Percentiles rank a stretch among this genome's conserved stretches.
Evolutionary conservation across 2,113 vertebrate species (phyloP).

Genomic region (Herpetotheres cachinnans): DNA sequence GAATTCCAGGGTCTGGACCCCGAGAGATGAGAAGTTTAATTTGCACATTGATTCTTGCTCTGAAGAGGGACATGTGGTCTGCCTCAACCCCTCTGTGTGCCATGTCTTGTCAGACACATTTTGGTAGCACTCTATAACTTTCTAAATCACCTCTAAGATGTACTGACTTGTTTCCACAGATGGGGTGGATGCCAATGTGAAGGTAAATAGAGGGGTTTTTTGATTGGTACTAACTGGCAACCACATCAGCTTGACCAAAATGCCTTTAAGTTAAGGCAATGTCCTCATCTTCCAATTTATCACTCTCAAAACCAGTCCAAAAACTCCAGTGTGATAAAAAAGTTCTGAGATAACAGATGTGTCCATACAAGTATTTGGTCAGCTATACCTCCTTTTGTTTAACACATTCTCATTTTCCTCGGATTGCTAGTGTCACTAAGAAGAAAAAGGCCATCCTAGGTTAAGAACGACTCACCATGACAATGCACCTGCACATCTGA

Average conservation of each 20-base stretch:
- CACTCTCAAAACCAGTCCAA: not conserved
- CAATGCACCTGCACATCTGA: not conserved
- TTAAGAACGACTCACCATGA: not conserved
- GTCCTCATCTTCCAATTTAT: not conserved
- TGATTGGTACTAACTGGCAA: not conserved
- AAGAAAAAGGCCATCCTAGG: not conserved
- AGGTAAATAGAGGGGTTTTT: not conserved
- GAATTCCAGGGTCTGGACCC: not conserved
- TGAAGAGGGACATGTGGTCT: not conserved
- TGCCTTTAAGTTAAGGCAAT: not conserved
- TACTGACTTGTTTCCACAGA: not conserved
- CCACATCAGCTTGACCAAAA: not conserved
- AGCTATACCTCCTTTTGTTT: not conserved
- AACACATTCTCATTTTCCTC: not conserved
- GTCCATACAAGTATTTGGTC: not conserved
- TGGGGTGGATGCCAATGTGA: not conserved
- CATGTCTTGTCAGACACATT: not conserved
- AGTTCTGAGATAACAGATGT: not conserved
- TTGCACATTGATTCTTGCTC: not conserved
- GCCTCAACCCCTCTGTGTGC: not conserved
- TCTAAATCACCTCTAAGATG: not conserved
- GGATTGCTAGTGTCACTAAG: not conserved
- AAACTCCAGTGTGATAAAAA: not conserved
- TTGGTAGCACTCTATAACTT: not conserved
- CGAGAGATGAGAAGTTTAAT: not conserved